Evolutionary conservation across 2,888 invertebrate species (phyloP).

Genomic region (Neria commutata): DNA sequence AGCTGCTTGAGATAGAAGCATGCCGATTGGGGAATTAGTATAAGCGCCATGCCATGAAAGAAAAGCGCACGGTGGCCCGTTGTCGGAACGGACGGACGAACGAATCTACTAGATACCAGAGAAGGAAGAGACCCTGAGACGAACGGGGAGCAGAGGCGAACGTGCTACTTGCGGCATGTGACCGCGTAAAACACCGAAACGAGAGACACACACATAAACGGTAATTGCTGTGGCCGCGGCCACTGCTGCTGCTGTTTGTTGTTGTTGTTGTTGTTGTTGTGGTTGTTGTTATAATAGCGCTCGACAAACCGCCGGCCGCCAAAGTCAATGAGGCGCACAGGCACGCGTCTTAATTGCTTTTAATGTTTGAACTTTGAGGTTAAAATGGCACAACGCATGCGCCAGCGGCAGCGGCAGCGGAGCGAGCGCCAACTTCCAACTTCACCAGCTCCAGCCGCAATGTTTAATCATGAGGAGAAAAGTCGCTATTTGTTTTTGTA

Average conservation of each 20-base stretch:
- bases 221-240: background rate
- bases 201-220: no score
- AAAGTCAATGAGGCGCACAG: constrained; percentile 35
- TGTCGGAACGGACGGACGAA: background rate
- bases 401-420: no score
- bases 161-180: no score
- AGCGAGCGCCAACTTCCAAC: no score
- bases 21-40: constrained; percentile 58
- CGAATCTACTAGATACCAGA: background rate
- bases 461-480: constrained; percentile 26
- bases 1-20: constrained; percentile 55
- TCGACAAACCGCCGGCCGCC: constrained; percentile 20
- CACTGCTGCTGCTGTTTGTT: background rate
- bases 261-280: background rate
- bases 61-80: no score
- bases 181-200: no score
- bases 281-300: no score
- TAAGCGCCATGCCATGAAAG: constrained; percentile 52
- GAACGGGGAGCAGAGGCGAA: no score
- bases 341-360: constrained; percentile 60
- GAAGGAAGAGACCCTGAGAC: no score
- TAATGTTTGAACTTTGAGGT: constrained; percentile 58
- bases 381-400: constrained; percentile 31
- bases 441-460: no score
- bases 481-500: no score